phyloP scores from a whole-genome alignment of 2,888 invertebrate genomes.

The Rhorus exstirpatorius region DNA sequence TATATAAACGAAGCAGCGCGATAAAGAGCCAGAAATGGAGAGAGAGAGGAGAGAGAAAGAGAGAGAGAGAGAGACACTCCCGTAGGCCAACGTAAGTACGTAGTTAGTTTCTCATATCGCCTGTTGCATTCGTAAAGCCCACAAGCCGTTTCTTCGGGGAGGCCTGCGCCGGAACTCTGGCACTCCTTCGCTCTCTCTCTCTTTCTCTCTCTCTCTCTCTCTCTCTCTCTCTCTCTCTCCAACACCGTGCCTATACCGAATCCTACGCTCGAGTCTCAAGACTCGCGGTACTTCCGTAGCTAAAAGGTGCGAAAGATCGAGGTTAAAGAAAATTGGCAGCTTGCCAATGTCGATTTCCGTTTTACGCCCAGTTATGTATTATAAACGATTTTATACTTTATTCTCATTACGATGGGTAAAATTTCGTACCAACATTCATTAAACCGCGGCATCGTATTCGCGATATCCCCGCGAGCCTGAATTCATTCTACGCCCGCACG shows the following conservation, averaged over 20 bases:
- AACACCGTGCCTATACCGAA: constrained; percentile 4
- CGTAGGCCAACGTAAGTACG: constrained; percentile 84
- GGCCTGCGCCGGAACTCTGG: constrained; percentile 71
- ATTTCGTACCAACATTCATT: constrained; percentile 36
- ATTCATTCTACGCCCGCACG: constrained; percentile 11
- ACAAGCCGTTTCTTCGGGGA: constrained; percentile 76
- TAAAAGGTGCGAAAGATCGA: constrained; percentile 27
- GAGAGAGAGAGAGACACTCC: constrained; percentile 66
- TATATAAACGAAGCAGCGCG: constrained; percentile 65
- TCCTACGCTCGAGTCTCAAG: constrained; percentile 10
- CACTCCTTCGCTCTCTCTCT: constrained; percentile 72
- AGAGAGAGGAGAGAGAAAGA: constrained; percentile 59
- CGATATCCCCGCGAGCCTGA: constrained; percentile 17
- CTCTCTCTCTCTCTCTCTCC: neutral
- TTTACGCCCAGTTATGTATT: neutral
- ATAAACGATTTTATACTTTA: constrained; percentile 14
- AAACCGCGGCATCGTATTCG: constrained; percentile 30
- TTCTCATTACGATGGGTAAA: constrained; percentile 21
- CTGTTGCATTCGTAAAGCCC: constrained; percentile 83
- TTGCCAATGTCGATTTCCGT: constrained; percentile 46
- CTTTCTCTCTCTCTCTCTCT: neutral
- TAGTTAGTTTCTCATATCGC: constrained; percentile 83
- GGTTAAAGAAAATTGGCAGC: constrained; percentile 41
- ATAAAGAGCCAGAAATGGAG: constrained; percentile 66
- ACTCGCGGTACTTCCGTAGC: constrained; percentile 22